Conservation (phyloP, 2,797 vertebrate species). For the Tapirus indicus region DNA sequence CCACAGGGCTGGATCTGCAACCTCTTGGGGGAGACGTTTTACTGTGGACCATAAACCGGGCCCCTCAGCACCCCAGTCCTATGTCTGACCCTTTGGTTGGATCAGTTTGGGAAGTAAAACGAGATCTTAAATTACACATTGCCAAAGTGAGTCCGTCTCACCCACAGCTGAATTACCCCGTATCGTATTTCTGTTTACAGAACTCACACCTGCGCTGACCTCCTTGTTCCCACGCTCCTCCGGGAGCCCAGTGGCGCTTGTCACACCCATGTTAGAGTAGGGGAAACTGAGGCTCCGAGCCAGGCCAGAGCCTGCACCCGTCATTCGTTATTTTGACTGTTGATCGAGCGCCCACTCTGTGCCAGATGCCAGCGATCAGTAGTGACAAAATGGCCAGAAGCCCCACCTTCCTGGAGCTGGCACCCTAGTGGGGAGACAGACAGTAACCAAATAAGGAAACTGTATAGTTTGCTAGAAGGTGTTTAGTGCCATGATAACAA, state of each 20-base stretch:
- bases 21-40: background rate
- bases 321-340: background rate
- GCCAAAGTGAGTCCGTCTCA: background rate
- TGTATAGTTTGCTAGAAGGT: background rate
- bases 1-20: background rate
- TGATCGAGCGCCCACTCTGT: background rate
- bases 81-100: background rate
- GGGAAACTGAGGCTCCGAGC: background rate
- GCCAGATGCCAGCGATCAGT: background rate
- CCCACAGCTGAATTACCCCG: background rate
- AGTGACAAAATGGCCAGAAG: background rate
- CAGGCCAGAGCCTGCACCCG: background rate
- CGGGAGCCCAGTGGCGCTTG: background rate
- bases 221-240: background rate
- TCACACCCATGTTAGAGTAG: background rate
- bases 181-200: background rate
- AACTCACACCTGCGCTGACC: background rate
- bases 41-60: background rate
- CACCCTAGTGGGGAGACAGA: background rate
- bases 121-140: background rate
- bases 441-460: background rate
- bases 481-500: background rate
- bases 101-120: conserved; percentile 24
- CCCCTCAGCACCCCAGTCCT: background rate
- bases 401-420: background rate